A percentile compares a stretch with the other conserved stretches of the same genome.
Evolutionary conservation across 1,140 invertebrate genomes (phyloP).

Genomic region (Branchinecta lynchi): DNA sequence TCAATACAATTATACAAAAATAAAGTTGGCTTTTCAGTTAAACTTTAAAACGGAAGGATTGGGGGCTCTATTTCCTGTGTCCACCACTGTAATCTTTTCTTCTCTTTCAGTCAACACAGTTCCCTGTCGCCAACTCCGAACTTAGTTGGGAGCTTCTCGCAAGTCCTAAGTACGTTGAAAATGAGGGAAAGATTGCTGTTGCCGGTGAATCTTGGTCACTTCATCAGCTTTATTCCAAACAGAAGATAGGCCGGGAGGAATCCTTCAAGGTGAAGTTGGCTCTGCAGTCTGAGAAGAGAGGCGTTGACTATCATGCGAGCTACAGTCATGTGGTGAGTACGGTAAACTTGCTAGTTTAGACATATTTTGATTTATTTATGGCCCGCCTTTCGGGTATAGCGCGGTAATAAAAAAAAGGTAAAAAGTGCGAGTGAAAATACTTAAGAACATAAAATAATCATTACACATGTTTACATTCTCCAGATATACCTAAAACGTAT

Average conservation of each 20-base stretch:
- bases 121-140: slow-evolving; percentile 25
- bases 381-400: no score
- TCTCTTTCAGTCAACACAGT: slow-evolving; percentile 22
- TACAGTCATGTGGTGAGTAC: neutral
- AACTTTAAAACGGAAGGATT: neutral
- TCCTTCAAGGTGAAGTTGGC: slow-evolving; percentile 23
- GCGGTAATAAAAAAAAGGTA: no score
- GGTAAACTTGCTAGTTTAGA: no score
- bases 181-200: slow-evolving; percentile 22
- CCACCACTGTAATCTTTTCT: neutral
- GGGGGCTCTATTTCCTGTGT: no score
- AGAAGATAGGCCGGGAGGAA: slow-evolving; percentile 18
- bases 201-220: slow-evolving; percentile 24
- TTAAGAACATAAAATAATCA: no score
- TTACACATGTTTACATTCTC: no score
- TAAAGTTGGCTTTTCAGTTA: no score
- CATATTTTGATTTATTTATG: no score
- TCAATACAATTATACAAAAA: neutral
- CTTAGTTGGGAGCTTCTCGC: slow-evolving; percentile 26
- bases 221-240: slow-evolving; percentile 23
- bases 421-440: no score
- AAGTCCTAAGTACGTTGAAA: slow-evolving; percentile 27
- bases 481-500: no score
- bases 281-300: slow-evolving; percentile 20
- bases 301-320: slow-evolving; percentile 22